Base-by-base conservation (phyloP, 1,140 invertebrate genomes). In the Diorhabda elongata region DNA sequence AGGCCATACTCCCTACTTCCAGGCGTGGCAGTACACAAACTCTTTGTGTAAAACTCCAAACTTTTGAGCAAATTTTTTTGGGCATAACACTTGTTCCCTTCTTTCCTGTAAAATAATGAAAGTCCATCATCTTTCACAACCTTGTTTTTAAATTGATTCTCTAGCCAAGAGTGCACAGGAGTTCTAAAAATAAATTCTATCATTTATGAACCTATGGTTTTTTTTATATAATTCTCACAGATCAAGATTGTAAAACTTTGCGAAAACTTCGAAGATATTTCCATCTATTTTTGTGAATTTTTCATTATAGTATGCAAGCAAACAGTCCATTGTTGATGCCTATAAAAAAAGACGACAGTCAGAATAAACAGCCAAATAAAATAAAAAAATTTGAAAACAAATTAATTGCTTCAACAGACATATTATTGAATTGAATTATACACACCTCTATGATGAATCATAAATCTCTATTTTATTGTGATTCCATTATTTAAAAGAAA, bases 1-100 rank as follows among this genome's bases (percentile, higher is more conserved):
- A 76, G 61, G 26, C 70, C 69, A 68, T 75, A 78, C 47, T 75
- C 71, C 67, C 72, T 67, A 45, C 71, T 68, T 59, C 73, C 63
- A 61, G 70, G 69, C 68, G 68, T 73, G n/a, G 78, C 78, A 74
- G 57, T 74, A 65, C 75, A 76, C 60, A 79, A 72, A 67, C 75
- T 77, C 68, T 74, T 75, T 3, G 75, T 77, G 58, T 77, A 79
- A 71, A 69, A 72, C 60, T 74, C 69, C 43, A 79, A 71, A 68
- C 73, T 75, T 65, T 78, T 74, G 3, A 71, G 43, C 45, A 73
- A 68, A 58, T 77, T 68, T 42, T 77, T 76, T 56, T 70, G 66
- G 6, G 69, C 69, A 72, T 75, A 78, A 64, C 61, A 77, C 62
- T 71, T 69, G 69, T 78, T 78, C 6, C 76, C 77, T 69, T 76